A percentile compares a stretch with the other conserved stretches of the same genome.
Evolutionary conservation across 2,113 vertebrate genomes (phyloP).

Genomic region (Anguilla japonica): DNA sequence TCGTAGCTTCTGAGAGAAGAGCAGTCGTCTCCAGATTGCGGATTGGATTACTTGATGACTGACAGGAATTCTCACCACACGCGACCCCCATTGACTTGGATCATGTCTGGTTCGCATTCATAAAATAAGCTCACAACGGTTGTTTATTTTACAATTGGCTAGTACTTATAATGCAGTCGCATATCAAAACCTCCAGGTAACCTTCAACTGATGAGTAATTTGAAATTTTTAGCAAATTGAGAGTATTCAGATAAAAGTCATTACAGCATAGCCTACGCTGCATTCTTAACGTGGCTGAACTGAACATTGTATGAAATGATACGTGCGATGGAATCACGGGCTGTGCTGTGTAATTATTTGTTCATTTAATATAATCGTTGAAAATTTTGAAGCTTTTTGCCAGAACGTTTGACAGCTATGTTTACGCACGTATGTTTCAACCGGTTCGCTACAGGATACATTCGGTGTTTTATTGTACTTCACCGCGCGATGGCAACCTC

Average conservation of each 20-base stretch:
- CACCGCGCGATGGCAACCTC: constrained; percentile 69
- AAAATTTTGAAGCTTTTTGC: background rate
- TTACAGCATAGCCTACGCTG: background rate
- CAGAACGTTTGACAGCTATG: background rate
- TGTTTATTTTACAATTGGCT: background rate
- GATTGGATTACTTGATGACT: background rate
- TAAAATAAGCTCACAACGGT: background rate
- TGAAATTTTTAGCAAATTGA: background rate
- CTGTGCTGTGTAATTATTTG: background rate
- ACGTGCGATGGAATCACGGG: background rate
- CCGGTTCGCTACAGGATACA: background rate
- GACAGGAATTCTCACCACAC: background rate
- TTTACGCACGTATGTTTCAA: background rate
- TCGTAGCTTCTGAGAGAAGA: background rate
- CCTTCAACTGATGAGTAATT: background rate
- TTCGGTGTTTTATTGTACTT: constrained; percentile 47
- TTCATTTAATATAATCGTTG: background rate
- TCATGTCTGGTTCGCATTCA: background rate
- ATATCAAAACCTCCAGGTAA: background rate
- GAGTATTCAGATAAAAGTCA: background rate
- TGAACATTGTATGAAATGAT: background rate
- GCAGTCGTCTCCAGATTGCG: background rate
- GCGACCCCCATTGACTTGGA: background rate
- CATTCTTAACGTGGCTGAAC: background rate
- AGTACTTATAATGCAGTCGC: background rate